Evolutionary conservation across 2,888 invertebrate genomes (phyloP), one percentile per base, ranked within the genome.

Genomic region (Drosophila algonquin): DNA sequence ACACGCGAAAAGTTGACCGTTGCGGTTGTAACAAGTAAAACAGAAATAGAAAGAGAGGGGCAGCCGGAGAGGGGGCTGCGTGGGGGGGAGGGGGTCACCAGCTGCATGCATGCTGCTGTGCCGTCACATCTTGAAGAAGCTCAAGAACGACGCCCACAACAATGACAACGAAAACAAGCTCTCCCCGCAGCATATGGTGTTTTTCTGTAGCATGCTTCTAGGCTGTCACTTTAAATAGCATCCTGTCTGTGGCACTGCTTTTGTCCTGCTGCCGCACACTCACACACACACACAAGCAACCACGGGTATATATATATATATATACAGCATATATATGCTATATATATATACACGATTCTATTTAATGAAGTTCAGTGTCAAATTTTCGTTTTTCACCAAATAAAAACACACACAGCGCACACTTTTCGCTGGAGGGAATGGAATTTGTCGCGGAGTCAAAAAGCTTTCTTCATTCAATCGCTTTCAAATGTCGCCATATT

Each of bases 301-400:
- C 63, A 55, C 24, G 16, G 46, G 30, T 46, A 52, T 44, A 53
- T 60, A 56, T 18, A 52, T 18, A 52, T 40, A 27, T 58, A 53
- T 45, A n/a, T n/a, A n/a, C n/a, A n/a, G 18, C 9, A n/a, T n/a
- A n/a, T 10, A 18, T 18, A 18, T 18, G 2, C 18, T 18, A 1
- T 18, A 44, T 46, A 52, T 35, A 51, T 24, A 52, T 18, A 47
- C 40, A 58, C 32, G 18, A 12, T 12, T 18, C 55, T 60, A 54
- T 68, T 64, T 73, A 65, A 58, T 86, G 80, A 87, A 83, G 83
- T 83, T 83, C 83, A 83, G 73, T 87, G 83, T 80, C 83, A 83
- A 81, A 74, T 65, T 75, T 79, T 84, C 80, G 73, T 78, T 78
- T 86, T 78, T 79, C 73, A 67, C 65, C 47, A 45, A 48, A n/a